phyloP scores from a whole-genome alignment of 2,113 vertebrate genomes.

The Mustela nigripes region DNA sequence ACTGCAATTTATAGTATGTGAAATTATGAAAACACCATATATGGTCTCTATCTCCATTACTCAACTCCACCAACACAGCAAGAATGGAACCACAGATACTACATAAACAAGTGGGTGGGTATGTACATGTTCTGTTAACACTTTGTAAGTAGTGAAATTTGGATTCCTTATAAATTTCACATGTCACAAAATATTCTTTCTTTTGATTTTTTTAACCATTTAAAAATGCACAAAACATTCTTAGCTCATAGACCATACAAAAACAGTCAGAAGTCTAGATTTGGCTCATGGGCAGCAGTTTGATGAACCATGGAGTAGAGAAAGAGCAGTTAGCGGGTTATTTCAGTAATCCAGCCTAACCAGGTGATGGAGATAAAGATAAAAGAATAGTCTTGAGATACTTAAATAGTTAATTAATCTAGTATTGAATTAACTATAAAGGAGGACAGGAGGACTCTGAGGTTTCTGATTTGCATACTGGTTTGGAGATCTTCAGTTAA shows the following conservation, averaged over 20 bases:
- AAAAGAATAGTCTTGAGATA: neutral
- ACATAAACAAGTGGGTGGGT: neutral
- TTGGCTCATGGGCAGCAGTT: neutral
- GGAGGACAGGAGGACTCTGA: neutral
- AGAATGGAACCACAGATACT: neutral
- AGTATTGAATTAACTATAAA: neutral
- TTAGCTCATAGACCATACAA: neutral
- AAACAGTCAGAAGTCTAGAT: neutral
- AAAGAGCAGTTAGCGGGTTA: neutral
- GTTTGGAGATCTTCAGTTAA: neutral
- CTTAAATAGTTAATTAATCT: neutral
- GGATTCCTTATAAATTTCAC: neutral
- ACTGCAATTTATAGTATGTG: neutral
- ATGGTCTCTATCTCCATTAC: neutral
- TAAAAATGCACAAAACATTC: neutral
- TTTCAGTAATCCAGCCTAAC: neutral
- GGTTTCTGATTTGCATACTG: slow-evolving; percentile 10
- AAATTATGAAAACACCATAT: neutral
- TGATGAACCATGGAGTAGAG: neutral
- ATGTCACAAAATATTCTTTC: neutral
- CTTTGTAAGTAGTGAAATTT: neutral
- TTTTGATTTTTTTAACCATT: neutral
- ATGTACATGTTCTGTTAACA: neutral
- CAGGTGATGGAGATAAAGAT: neutral
- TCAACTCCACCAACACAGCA: neutral